A percentile compares a stretch with the other conserved stretches of the same genome.
These are phyloP conservation scores for Coranthus polyacanthus DNA, from an alignment of 2,797 vertebrate species.

Conservation along the genomic window DNA sequence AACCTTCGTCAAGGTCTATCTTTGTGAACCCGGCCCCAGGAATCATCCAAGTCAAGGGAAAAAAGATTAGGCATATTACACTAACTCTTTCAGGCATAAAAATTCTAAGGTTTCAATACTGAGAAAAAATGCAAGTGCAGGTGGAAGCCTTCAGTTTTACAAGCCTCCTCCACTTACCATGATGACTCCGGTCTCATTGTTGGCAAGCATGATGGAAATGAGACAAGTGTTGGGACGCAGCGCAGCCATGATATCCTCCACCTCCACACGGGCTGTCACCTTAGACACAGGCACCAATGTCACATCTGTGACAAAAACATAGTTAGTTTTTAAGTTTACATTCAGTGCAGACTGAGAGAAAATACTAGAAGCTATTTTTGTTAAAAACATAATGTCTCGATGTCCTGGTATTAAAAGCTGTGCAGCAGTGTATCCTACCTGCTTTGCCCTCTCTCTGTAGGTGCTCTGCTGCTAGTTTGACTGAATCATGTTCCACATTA, in stretches of 20 bases:
- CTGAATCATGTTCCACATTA: slow-evolving; percentile 93
- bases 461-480: slow-evolving; percentile 87
- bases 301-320: slow-evolving; percentile 82
- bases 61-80: too few relatives aligned
- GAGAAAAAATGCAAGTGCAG: slow-evolving; percentile 3
- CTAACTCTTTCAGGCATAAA: too few relatives aligned
- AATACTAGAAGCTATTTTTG: background rate
- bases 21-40: too few relatives aligned
- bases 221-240: slow-evolving; percentile 92
- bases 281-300: slow-evolving; percentile 92
- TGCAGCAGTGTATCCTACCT: slow-evolving; percentile 77
- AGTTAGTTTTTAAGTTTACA: slow-evolving; percentile 3
- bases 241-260: slow-evolving; percentile 88
- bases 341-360: background rate
- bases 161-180: slow-evolving; percentile 87
- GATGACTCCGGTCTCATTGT: slow-evolving; percentile 95
- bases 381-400: background rate
- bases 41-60: too few relatives aligned
- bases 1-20: too few relatives aligned
- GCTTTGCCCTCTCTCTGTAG: slow-evolving; percentile 83
- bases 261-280: slow-evolving; percentile 86
- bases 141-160: background rate
- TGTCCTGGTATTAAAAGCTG: background rate
- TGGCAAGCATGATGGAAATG: slow-evolving; percentile 95
- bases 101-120: background rate